These are phyloP conservation scores for Proctacanthus coquilletti DNA, from an alignment of 1,140 invertebrate species.

Conservation along the genomic window DNA sequence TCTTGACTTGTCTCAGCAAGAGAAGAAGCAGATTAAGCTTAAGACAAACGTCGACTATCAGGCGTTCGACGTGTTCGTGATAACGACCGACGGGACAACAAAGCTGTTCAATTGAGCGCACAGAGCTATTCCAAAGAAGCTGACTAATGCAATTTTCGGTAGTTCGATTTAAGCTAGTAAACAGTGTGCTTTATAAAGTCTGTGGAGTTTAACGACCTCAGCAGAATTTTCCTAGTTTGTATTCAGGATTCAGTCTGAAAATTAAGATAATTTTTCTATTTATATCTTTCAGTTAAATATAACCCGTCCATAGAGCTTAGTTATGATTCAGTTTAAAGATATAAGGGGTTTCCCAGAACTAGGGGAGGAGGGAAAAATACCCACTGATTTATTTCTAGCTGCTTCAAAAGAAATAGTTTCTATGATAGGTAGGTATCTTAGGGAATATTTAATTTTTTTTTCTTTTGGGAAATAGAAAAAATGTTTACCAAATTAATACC, in stretches of 20 bases:
- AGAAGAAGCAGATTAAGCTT: not conserved
- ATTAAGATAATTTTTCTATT: no score
- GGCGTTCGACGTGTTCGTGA: constrained; percentile 11
- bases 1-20: constrained; percentile 13
- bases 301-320: not conserved
- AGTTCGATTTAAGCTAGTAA: no score
- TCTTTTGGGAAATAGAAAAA: constrained; percentile 1
- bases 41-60: not conserved
- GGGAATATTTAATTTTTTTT: constrained; percentile 4
- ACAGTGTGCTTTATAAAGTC: no score
- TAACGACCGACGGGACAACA: constrained; percentile 12
- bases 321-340: constrained; percentile 15
- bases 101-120: not conserved
- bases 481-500: no score
- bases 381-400: constrained; percentile 41
- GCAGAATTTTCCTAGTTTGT: no score
- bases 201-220: no score
- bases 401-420: constrained; percentile 41
- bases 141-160: no score
- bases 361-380: constrained; percentile 37
- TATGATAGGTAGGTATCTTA: constrained; percentile 45
- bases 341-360: constrained; percentile 32
- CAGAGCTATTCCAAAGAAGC: no score
- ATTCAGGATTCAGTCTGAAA: not conserved
- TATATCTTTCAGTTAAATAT: constrained; percentile 16